These are phyloP conservation scores for Oryzias curvinotus DNA, from an alignment of 2,113 vertebrate species.

Conservation along the genomic window DNA sequence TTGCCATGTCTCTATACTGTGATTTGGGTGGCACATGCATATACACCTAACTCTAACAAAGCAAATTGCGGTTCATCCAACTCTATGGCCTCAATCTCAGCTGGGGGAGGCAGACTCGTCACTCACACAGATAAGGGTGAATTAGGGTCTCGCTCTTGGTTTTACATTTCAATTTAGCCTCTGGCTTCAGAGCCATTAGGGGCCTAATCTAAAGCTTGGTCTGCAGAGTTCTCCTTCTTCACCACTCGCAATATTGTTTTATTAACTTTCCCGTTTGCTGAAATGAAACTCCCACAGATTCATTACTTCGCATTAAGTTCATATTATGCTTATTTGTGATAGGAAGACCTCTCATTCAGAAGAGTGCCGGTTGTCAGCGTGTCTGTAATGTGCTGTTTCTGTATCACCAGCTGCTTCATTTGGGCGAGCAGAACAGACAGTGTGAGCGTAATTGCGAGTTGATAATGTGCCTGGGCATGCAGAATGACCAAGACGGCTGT, in stretches of 20 bases:
- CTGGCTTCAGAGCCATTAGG: conserved; percentile 90
- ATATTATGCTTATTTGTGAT: conserved; percentile 92
- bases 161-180: conserved; percentile 88
- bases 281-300: conserved; percentile 81
- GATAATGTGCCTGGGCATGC: conserved; percentile 69
- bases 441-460: conserved; percentile 66
- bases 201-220: conserved; percentile 88
- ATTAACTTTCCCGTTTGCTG: conserved; percentile 85
- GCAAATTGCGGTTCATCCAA: conserved; percentile 76
- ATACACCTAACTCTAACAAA: conserved; percentile 75
- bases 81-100: conserved; percentile 78
- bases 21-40: conserved; percentile 62
- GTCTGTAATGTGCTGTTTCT: conserved; percentile 75
- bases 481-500: conserved; percentile 56
- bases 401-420: conserved; percentile 66
- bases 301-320: conserved; percentile 92
- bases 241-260: conserved; percentile 69
- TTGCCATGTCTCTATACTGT: conserved; percentile 63
- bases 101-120: conserved; percentile 70
- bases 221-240: conserved; percentile 70
- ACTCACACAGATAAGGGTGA: conserved; percentile 83
- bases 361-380: conserved; percentile 77
- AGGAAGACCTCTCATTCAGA: conserved; percentile 88
- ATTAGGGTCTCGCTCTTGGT: conserved; percentile 87
- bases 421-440: conserved; percentile 38